Evolutionary conservation across 2,888 invertebrate species (phyloP).

Genomic region (Crossocerus cetratus): DNA sequence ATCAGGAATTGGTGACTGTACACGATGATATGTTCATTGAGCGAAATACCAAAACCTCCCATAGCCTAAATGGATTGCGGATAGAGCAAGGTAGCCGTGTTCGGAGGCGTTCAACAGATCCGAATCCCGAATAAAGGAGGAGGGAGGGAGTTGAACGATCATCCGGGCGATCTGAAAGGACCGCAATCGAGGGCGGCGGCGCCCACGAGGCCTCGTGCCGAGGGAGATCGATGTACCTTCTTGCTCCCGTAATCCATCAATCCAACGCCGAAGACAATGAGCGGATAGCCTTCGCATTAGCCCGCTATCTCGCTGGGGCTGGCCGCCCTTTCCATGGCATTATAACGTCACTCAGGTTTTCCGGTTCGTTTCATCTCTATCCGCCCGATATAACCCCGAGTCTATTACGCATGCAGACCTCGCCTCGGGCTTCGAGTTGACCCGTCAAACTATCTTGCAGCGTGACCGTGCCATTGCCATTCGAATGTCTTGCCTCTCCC

Average conservation of each 20-base stretch:
- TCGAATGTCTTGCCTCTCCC: not conserved
- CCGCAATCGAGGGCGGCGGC: slow-evolving; percentile 19
- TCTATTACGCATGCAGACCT: slow-evolving; percentile 45
- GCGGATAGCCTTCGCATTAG: slow-evolving; percentile 47
- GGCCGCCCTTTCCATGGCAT: slow-evolving; percentile 28
- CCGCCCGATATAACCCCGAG: slow-evolving; percentile 36
- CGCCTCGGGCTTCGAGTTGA: slow-evolving; percentile 10
- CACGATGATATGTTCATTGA: not conserved
- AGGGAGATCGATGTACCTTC: slow-evolving; percentile 52
- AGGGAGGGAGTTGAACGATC: slow-evolving; percentile 22
- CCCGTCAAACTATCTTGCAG: too few species aligned
- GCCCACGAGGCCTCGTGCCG: not conserved
- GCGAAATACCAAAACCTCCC: not conserved
- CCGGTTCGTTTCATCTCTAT: slow-evolving; percentile 53
- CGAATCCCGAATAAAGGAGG: slow-evolving; percentile 13
- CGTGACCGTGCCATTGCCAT: too few species aligned
- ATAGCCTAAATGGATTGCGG: too few species aligned
- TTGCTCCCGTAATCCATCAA: slow-evolving; percentile 52
- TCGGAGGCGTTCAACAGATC: slow-evolving; percentile 22
- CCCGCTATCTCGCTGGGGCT: slow-evolving; percentile 23
- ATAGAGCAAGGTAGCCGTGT: slow-evolving; percentile 5
- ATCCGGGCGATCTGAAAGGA: slow-evolving; percentile 23
- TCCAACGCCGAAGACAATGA: slow-evolving; percentile 53
- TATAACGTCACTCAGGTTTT: slow-evolving; percentile 53
- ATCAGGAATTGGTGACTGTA: too few species aligned